Percentiles rank a stretch among this genome's conserved stretches.
These are phyloP conservation scores for Epinephelus fuscoguttatus DNA, from an alignment of 2,113 vertebrate species.

Conservation along the genomic window DNA sequence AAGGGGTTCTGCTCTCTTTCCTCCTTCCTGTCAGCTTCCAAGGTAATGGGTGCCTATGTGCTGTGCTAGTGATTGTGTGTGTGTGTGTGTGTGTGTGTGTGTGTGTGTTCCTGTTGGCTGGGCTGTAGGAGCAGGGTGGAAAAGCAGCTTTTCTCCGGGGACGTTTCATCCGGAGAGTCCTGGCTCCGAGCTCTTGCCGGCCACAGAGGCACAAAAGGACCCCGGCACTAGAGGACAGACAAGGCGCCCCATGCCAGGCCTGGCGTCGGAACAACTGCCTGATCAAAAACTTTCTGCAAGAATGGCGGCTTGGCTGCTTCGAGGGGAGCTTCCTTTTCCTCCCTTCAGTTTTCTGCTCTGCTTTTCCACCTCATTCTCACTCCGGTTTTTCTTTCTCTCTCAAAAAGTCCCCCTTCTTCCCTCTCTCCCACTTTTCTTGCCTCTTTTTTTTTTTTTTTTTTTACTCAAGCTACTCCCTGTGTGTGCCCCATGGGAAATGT, in stretches of 20 bases:
- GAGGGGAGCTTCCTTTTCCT: conserved; percentile 46
- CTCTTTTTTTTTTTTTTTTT: conserved; percentile 27
- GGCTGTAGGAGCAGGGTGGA: conserved; percentile 53
- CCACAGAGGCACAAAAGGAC: conserved; percentile 70
- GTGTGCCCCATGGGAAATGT: conserved; percentile 65
- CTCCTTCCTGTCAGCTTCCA: conserved; percentile 70
- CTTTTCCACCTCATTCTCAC: conserved; percentile 50
- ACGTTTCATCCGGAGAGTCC: conserved; percentile 76
- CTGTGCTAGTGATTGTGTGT: conserved; percentile 33
- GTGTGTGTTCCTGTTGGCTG: conserved; percentile 67
- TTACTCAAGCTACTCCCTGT: conserved; percentile 43
- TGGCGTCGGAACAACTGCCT: conserved; percentile 70
- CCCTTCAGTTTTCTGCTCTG: conserved; percentile 55
- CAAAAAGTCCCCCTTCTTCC: conserved; percentile 1
- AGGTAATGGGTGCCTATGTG: conserved; percentile 72
- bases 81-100: conserved; percentile 39
- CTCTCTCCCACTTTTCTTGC: conserved; percentile 21
- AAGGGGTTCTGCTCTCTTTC: conserved; percentile 69
- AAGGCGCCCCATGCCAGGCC: conserved; percentile 69
- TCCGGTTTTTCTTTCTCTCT: conserved; percentile 23
- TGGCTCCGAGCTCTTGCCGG: conserved; percentile 59
- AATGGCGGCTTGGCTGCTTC: conserved; percentile 59
- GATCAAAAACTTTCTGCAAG: conserved; percentile 68
- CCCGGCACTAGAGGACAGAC: conserved; percentile 62
- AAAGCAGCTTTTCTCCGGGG: conserved; percentile 76